Base-by-base conservation (phyloP, 1,140 invertebrate genomes). In the Leptoteleia sp. region DNA sequence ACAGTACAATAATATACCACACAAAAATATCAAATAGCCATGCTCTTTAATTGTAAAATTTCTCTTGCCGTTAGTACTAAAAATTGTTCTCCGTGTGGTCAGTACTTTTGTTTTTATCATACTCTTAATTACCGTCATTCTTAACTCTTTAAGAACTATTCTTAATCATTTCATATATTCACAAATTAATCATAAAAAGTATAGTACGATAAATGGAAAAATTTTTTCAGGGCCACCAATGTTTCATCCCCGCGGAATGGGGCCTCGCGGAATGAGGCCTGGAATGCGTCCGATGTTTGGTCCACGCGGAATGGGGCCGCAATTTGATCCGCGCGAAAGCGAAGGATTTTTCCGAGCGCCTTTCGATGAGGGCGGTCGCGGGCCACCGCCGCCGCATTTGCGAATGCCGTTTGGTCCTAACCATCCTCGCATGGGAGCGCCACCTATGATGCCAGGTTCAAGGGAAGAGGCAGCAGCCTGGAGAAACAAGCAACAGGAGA, bases 241-340 rank as follows among this genome's bases (percentile, higher is more conserved):
- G 84, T 91, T 91, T 67, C 89, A 90, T 84, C 88, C 87, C 0
- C 85, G 91, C 16, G 90, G 91, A 13, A 86, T 89, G 79, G 89
- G 87, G 4, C 87, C 86, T 3, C 68, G 87, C n/a, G 87, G 87
- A 8, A 86, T 87, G 86, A 83, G 90, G 35, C 82, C 88, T 1
- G 85, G 85, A 19, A 87, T 88, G 85, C 83, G 88, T 13, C 84
- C 87, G 19, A 82, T 83, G 4, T 89, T 87, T 19, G 86, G 84
- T 4, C 86, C 87, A 0, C 83, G 87, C 17, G 86, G 85, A 1
- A 35, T 61, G 64, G 81, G 8, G 73, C 85, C 15, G 17, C 86
- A 83, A 8, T 88, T 87, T 22, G 89, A 89, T 52, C 82, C 87
- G 0, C 82, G 86, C 12, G 85, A 88, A 47, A 78, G 79, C 0